Evolutionary conservation across 2,888 invertebrate species (phyloP), one percentile per base, ranked within the genome.

Genomic region (Teleiodes luculella): DNA sequence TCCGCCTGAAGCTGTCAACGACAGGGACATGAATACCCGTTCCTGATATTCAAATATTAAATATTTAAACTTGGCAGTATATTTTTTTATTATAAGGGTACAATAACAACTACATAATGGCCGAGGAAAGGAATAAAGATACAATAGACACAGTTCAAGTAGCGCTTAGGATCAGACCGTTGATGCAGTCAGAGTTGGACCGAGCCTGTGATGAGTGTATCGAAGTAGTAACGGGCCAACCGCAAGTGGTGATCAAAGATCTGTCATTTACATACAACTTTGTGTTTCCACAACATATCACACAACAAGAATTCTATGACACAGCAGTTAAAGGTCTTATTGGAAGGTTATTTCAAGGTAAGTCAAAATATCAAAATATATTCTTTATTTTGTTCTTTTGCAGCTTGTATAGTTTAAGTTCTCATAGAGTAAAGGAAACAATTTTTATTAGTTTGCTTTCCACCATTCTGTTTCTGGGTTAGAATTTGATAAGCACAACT

Each of bases 251-350:
- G 52, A 91, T 97, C 1, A 90, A 92, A 50, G 93, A 94, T 47
- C 92, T 95, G 59, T 91, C 93, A 0, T 97, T 96, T 64, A 95
- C 96, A 0, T 97, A 93, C 70, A 97, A 97, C 78, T 92, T 94
- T 90, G 96, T 96, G 0, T 96, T 96, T 67, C 90, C 93, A 20
- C 91, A 92, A 48, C 91, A 91, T n/a, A 91, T 93, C 1, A 88
- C 87, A 0, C 97, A 97, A 67, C 91, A 92, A 46, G 87, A 92
- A 36, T 92, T 97, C 39, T 97, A 97, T 76, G 90, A 93, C 28
- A 91, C 88, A 18, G 92, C 95, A 8, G 94, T 97, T 0, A 91
- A 92, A 63, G 90, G 91, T 11, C 92, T 97, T 59, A 90, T 97
- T 18, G 86, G 90, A 2, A 94, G 93, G 68, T 85, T 97, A n/a